Evolutionary conservation across 2,888 invertebrate species (phyloP), one percentile per base, ranked within the genome.

Genomic region (Rhorus exstirpatorius): DNA sequence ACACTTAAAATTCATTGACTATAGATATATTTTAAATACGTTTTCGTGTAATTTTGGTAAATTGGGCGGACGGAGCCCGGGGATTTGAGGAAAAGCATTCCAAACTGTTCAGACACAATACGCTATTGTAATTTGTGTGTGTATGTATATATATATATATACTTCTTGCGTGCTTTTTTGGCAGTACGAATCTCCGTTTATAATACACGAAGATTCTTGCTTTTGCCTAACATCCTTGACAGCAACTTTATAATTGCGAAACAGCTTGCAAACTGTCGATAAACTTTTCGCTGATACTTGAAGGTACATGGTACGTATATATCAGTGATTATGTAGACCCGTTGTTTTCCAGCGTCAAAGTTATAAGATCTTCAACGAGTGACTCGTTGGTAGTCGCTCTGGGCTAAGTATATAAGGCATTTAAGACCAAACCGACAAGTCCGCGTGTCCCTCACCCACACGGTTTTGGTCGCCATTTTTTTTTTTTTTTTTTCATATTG

Each of bases 271-370:
- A 67, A 46, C 12, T 31, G 67, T 26, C 51, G 24, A 26, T 76
- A 58, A 75, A 76, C 58, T 76, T 76, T 67, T 14, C 31, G 21
- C 35, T 49, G 75, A 76, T 76, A 76, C 35, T 26, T 26, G n/a
- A n/a, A n/a, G n/a, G n/a, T n/a, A n/a, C n/a, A n/a, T 17, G 67
- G 51, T 51, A 19, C 8, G 19, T 19, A 51, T n/a, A 31, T 6
- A 51, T 17, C 55, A 4, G 55, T 46, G 58, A 58, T 76, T 76
- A 31, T 49, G 19, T 19, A 19, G 21, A 46, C 14, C 44, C 58
- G 67, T 35, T 68, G 44, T 60, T 60, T 68, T 77, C 19, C 31
- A 51, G 51, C 60, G 41, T 70, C 41, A 44, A 70, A 70, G 26
- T 77, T 63, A 41, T 6, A 10, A 61, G 44, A 61, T 31, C 31